Conservation (phyloP, 2,113 vertebrate genomes). For the Saccopteryx leptura region DNA sequence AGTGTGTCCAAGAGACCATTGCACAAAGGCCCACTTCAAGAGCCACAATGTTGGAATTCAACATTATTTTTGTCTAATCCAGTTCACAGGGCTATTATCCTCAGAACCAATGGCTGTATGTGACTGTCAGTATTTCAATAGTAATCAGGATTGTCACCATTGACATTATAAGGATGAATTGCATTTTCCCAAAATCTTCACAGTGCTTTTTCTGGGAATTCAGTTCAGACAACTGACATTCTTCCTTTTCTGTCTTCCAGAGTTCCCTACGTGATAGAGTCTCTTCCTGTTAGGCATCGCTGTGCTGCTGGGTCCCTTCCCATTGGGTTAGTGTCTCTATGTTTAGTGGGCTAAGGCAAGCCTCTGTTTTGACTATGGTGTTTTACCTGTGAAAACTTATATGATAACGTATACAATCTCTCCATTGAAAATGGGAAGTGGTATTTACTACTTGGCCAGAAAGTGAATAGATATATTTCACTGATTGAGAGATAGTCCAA, state of each 20-base stretch:
- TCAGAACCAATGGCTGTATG: neutral
- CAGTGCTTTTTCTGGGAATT: constrained; percentile 54
- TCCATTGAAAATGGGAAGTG: neutral
- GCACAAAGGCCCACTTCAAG: constrained; percentile 61
- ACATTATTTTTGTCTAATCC: constrained; percentile 57
- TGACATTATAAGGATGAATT: constrained; percentile 28
- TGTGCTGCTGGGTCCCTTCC: neutral
- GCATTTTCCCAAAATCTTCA: constrained; percentile 21
- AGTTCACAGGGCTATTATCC: neutral
- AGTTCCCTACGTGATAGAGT: neutral
- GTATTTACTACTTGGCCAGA: constrained; percentile 41
- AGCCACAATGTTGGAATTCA: constrained; percentile 9
- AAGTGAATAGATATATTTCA: neutral
- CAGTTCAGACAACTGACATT: constrained; percentile 26
- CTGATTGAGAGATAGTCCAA: neutral
- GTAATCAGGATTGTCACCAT: neutral
- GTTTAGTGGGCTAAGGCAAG: constrained; percentile 4
- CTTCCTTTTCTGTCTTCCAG: constrained; percentile 24
- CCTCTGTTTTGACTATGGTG: neutral
- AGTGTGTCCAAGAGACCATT: constrained; percentile 68
- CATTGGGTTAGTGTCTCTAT: neutral
- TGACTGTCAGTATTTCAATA: neutral
- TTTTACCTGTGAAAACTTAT: neutral
- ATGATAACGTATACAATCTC: neutral
- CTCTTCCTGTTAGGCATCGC: neutral